Evolutionary conservation across 2,113 vertebrate species (phyloP).

Genomic region (Tangachromis dhanisi): DNA sequence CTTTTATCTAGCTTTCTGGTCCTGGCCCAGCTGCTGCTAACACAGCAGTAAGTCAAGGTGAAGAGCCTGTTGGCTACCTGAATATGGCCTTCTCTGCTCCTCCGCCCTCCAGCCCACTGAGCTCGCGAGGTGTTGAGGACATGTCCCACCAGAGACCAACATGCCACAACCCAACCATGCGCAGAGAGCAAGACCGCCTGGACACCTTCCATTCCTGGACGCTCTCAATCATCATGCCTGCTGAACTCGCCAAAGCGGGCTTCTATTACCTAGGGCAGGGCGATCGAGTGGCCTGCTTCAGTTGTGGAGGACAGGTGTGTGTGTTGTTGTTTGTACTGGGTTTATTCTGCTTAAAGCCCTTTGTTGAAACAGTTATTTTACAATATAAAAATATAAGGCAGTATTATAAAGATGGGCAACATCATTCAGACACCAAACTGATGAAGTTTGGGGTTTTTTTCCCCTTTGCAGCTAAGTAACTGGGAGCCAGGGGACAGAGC

Average conservation of each 20-base stretch:
- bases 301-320: conserved; percentile 79
- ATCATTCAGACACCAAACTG: neutral
- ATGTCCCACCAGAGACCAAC: conserved; percentile 72
- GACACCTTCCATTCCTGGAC: conserved; percentile 83
- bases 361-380: neutral
- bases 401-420: neutral
- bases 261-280: conserved; percentile 90
- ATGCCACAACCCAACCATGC: conserved; percentile 78
- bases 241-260: conserved; percentile 88
- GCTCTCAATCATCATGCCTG: conserved; percentile 77
- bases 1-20: conserved; percentile 43
- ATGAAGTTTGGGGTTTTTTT: neutral
- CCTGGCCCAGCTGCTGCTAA: conserved; percentile 33
- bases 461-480: conserved; percentile 76
- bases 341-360: neutral
- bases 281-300: conserved; percentile 90
- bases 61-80: conserved; percentile 77
- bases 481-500: conserved; percentile 97
- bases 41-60: conserved; percentile 47
- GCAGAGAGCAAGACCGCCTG: conserved; percentile 84
- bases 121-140: conserved; percentile 75
- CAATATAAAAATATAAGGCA: neutral
- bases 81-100: conserved; percentile 78
- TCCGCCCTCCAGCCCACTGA: conserved; percentile 73
- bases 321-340: neutral